Base-by-base conservation (phyloP, 2,888 invertebrate genomes). In the Dendrolimus pini region DNA sequence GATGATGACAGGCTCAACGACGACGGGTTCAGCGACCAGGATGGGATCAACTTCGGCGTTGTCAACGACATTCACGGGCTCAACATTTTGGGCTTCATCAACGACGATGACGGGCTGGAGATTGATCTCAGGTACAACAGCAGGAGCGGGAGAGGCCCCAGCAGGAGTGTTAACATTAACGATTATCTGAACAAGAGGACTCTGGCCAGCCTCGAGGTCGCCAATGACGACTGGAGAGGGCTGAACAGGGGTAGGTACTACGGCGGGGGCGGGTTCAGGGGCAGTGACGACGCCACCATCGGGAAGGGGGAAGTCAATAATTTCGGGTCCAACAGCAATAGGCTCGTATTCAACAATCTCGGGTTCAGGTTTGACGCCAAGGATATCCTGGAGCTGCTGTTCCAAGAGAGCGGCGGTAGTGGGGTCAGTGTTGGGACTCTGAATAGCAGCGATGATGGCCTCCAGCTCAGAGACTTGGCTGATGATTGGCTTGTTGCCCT, bases 391-490 rank as follows among this genome's bases (percentile, higher is more conserved):
- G 30, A 82, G 70, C 63, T 72, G 74, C 47, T 74, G 64, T 41
- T 78, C 74, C 13, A 81, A 70, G 12, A 75, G 67, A n/a, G 61
- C 65, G 41, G 73, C 79, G 69, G 80, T 78, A 60, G 75, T 77
- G 54, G 80, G 79, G 74, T 80, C 75, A 55, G 82, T 79, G 75
- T 59, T 76, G 61, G 82, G 81, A 72, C 77, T 78, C 56, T 76
- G 59, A 72, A 80, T 81, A 56, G 82, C 81, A n/a, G 74, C 75
- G 8, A 82, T 55, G 59, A 81, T 76, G 30, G 74, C 74, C 54
- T 71, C 72, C 30, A 79, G 7, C 63, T 74, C 66, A 9, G 69
- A 63, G 1, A 58, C 8, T n/a, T 63, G 64, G 52, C 59, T 47
- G 56, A 55, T 47, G 47, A 47, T 12, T 47, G 47, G 47, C 53